Evolutionary conservation across 1,140 invertebrate genomes (phyloP).

Genomic region (Drosophila pruinosa): DNA sequence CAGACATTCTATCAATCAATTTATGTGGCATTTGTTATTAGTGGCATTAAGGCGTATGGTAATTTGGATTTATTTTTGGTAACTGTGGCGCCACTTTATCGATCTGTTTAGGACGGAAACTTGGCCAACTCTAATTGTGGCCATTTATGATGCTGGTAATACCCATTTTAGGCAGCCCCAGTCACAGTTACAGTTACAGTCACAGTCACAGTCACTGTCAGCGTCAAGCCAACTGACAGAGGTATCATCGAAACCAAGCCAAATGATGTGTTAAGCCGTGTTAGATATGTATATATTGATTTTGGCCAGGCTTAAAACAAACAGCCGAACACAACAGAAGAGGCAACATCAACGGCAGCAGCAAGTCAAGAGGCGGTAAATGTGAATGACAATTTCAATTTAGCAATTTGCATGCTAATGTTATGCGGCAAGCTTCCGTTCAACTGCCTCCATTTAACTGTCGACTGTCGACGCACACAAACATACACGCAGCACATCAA

Average conservation of each 20-base stretch:
- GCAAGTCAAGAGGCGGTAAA: constrained; percentile 69
- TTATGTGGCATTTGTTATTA: constrained; percentile 9
- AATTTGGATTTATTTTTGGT: constrained; percentile 67
- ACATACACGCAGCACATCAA: not conserved
- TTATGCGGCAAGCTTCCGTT: constrained; percentile 47
- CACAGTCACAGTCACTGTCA: not conserved
- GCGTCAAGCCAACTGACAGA: constrained; percentile 36
- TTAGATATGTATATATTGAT: constrained; percentile 51
- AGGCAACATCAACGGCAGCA: not conserved
- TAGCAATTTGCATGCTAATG: constrained; percentile 78
- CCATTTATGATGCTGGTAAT: constrained; percentile 44
- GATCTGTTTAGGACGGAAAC: constrained; percentile 51
- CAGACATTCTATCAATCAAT: constrained; percentile 38
- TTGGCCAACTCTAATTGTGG: constrained; percentile 48
- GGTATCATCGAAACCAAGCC: constrained; percentile 28
- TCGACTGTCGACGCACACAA: constrained; percentile 20
- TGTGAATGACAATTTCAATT: constrained; percentile 80
- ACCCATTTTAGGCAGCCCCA: not conserved
- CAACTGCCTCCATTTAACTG: constrained; percentile 55
- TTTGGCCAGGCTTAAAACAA: constrained; percentile 16
- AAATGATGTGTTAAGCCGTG: constrained; percentile 55
- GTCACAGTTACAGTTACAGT: not conserved
- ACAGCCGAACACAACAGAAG: constrained; percentile 5
- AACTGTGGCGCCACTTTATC: constrained; percentile 29
- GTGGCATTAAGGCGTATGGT: constrained; percentile 25